Percentiles rank a stretch among this genome's conserved stretches.
phyloP scores from a whole-genome alignment of 1,140 invertebrate genomes.

The Aphaenogaster rudis region DNA sequence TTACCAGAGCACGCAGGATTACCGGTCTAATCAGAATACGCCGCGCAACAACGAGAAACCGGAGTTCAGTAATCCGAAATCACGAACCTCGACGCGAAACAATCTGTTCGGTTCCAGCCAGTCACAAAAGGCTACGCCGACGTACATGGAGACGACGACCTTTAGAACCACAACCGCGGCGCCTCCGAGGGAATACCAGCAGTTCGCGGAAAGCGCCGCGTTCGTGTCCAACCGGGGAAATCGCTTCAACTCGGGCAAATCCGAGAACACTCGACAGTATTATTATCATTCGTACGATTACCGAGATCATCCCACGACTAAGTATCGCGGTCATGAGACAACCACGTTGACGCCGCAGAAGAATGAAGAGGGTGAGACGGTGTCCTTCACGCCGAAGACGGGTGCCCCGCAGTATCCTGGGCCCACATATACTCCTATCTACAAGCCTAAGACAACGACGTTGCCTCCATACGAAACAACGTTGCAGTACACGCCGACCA shows the following conservation, averaged over 20 bases:
- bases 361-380: slow-evolving; percentile 52
- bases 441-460: slow-evolving; percentile 79
- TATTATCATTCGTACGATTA: slow-evolving; percentile 73
- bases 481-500: slow-evolving; percentile 65
- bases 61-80: slow-evolving; percentile 70
- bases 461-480: slow-evolving; percentile 68
- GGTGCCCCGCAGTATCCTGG: slow-evolving; percentile 77
- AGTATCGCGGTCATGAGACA: slow-evolving; percentile 61
- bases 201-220: slow-evolving; percentile 91
- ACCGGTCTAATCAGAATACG: slow-evolving; percentile 69
- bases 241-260: slow-evolving; percentile 81
- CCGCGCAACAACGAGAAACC: slow-evolving; percentile 78
- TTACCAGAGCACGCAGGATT: slow-evolving; percentile 76
- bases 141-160: slow-evolving; percentile 84
- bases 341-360: slow-evolving; percentile 9
- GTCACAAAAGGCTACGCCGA: slow-evolving; percentile 74
- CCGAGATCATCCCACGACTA: slow-evolving; percentile 32
- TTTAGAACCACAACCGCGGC: slow-evolving; percentile 81
- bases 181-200: slow-evolving; percentile 89
- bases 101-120: slow-evolving; percentile 52
- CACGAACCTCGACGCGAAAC: slow-evolving; percentile 73
- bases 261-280: slow-evolving; percentile 75
- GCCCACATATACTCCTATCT: slow-evolving; percentile 82
- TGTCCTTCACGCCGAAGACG: slow-evolving; percentile 53
- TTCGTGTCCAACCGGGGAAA: slow-evolving; percentile 89